Evolutionary conservation across 2,888 invertebrate species (phyloP), one percentile per base, ranked within the genome.

Genomic region (Sabatieria punctata): DNA sequence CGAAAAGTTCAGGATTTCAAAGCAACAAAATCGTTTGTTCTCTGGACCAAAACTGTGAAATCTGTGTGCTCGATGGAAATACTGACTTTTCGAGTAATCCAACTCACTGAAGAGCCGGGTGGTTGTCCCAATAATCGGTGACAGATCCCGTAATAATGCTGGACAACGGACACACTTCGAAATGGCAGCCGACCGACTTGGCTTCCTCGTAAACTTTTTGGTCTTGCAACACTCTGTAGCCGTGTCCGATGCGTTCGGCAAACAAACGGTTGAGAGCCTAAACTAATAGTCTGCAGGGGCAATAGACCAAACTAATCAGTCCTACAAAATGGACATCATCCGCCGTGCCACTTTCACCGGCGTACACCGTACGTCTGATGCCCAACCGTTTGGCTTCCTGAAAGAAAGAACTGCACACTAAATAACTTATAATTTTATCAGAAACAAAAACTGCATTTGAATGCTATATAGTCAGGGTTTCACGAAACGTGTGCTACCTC

Each of bases 211-310:
- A 74, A 1, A 72, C 49, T 1, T 50, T 49, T 36, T 63, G 55
- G 49, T 69, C 66, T 25, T 70, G 65, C 2, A 70, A 47, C 2
- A 67, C 63, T 33, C 68, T 65, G 57, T 74, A 74, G 4, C 74
- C 74, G 55, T 74, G 74, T 2, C 74, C 74, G 22, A 74, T 69
- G 23, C 74, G 57, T 50, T 72, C 69, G 1, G 71, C 71, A 24
- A 60, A 51, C 59, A 73, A 58, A 3, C 58, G 52, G 33, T 71
- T 66, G n/a, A 73, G 44, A 2, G 73, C 72, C 68, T 70, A n/a
- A n/a, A n/a, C n/a, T n/a, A n/a, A n/a, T n/a, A n/a, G n/a, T n/a
- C n/a, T n/a, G n/a, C n/a, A n/a, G n/a, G n/a, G n/a, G 56, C 4
- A 51, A 39, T 49, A n/a, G 30, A 24, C 18, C 37, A 19, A 18